Base-by-base conservation (phyloP, 2,113 vertebrate genomes). In the Ciconia stormi region DNA sequence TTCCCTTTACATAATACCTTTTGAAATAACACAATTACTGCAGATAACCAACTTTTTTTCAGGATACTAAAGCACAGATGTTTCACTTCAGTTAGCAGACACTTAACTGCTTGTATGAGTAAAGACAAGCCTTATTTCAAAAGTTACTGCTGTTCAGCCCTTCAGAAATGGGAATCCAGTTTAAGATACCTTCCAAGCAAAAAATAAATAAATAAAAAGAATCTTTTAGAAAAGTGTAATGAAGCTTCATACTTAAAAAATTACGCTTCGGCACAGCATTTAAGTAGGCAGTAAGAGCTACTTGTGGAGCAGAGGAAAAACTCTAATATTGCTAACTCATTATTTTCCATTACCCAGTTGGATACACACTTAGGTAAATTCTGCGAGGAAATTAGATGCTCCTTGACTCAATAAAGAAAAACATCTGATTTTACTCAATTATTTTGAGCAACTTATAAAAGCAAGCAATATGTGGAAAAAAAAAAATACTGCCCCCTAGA, bases 311-410 rank as follows among this genome's bases (percentile, higher is more conserved):
- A 87, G 32, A 58, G 30, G 59, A 79, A 61, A 25, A 78, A 19
- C 34, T 83, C 18, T 36, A 59, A 58, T 69, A 46, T 5, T 85
- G 66, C 84, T 71, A 93, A 88, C 49, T 95, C 66, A 16, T 89
- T 76, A 52, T 80, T 93, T 95, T 80, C 88, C 55, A 76, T 93
- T 91, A 94, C 49, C 56, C 95, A 91, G 89, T 34, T 93, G 92
- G 95, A 96, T 61, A 67, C 34, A 22, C 74, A 80, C 78, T 94
- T 58, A 49, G 32, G 66, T 82, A 93, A 91, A 89, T 82, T 76
- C 42, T 61, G 53, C 22, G 53, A 96, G 76, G 79, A 95, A 94
- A 95, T 93, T 36, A 80, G 49, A 80, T 77, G 50, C 53, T 86
- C 56, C 78, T 92, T 82, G 50, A 92, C 62, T 96, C 90, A 91